Evolutionary conservation across 1,140 invertebrate species (phyloP), one percentile per base, ranked within the genome.

Genomic region (Portunus trituberculatus): DNA sequence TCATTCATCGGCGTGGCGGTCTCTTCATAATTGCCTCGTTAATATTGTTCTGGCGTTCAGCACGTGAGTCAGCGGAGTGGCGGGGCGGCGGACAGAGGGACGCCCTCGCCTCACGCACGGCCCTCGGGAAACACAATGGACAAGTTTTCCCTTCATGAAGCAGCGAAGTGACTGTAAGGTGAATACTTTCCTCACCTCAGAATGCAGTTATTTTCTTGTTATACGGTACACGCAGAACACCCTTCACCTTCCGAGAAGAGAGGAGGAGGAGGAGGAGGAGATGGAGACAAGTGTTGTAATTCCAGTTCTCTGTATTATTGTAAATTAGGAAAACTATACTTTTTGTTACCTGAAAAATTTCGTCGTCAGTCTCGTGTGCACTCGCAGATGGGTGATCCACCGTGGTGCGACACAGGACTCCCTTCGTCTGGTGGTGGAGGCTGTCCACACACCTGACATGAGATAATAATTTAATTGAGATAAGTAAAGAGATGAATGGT

Each of bases 111-210:
- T 76, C 67, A 76, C 67, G 67, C 67, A 76, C 67, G 67, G 67
- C 67, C 67, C 67, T 76, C 67, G 20, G 67, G 67, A 76, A 76
- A 76, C 67, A 76, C 67, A 76, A 76, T 76, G 67, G 67, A n/a
- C 20, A n/a, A 76, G 67, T 76, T 76, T 76, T 76, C 67, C 67
- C n/a, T n/a, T 76, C 67, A 76, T 20, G 67, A 7, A 25, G 25
- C 20, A 20, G 67, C 67, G 25, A 76, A 20, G 67, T 76, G 67
- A 76, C 67, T 8, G 20, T 76, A 8, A 76, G 20, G 67, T n/a
- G 67, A 76, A 76, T 20, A 76, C 6, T 76, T 76, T 76, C 67
- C 67, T 76, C 67, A 76, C n/a, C 67, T n/a, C 67, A n/a, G 12
- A n/a, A 76, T 76, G 67, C 67, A n/a, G 12, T 76, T 76, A 20